Evolutionary conservation across 2,888 invertebrate species (phyloP), one percentile per base, ranked within the genome.

Genomic region (Xiphydria camelus): DNA sequence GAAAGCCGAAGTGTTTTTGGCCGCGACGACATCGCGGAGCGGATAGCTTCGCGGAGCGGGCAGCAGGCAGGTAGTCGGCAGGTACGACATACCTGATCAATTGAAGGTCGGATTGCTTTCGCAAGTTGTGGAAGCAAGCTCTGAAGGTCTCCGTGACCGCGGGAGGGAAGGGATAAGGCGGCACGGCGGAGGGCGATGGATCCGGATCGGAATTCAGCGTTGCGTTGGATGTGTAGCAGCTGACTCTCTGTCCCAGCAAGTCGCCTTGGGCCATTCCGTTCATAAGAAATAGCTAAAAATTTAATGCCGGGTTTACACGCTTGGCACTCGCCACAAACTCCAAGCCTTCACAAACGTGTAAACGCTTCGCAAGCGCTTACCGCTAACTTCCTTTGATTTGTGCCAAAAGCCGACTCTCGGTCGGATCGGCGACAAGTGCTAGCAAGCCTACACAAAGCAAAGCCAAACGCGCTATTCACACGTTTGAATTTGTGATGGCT

Each of bases 51-150:
- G n/a, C n/a, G n/a, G n/a, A n/a, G n/a, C n/a, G n/a, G n/a, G n/a
- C n/a, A n/a, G n/a, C n/a, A n/a, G n/a, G n/a, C n/a, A n/a, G n/a
- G n/a, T n/a, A n/a, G n/a, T n/a, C n/a, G n/a, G n/a, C n/a, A n/a
- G n/a, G n/a, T n/a, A n/a, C n/a, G n/a, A n/a, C 26, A 60, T 53
- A 76, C 77, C 72, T 84, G 61, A 95, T 93, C 41, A 94, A 80
- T 68, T 94, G 92, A 3, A 91, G 81, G 73, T 95, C 94, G 1
- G 91, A 91, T 67, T 94, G 92, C 66, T 93, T 92, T 40, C 92
- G 83, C 45, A 92, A 76, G 66, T 91, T 89, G 65, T 90, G 88
- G 41, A 90, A 82, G 52, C 87, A 88, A 9, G 84, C 85, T 57
- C 85, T 87, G 49, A 86, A 79, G 0, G 87, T 87, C 56, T 84